A percentile compares a stretch with the other conserved stretches of the same genome.
Conservation (phyloP, 2,113 vertebrate genomes). For the Lates calcarifer region DNA sequence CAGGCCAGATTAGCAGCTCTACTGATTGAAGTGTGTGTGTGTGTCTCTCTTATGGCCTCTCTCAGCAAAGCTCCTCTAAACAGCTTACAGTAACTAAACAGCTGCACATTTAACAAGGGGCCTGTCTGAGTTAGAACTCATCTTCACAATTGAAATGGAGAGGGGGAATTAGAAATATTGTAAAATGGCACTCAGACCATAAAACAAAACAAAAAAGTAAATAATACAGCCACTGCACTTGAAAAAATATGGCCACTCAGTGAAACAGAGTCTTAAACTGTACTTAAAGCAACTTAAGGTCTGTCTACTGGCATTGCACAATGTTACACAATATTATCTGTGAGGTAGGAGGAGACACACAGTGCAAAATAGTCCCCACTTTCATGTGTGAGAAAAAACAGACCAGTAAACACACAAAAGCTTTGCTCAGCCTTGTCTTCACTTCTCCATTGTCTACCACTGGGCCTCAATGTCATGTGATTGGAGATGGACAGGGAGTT, state of each 20-base stretch:
- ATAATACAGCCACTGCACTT: neutral
- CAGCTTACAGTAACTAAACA: conserved; percentile 78
- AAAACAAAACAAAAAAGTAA: neutral
- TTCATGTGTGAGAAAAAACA: no score
- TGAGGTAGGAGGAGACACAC: no score
- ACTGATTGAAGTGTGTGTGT: conserved; percentile 62
- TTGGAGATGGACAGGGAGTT: no score
- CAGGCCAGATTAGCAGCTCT: conserved; percentile 71
- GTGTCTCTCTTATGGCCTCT: conserved; percentile 58
- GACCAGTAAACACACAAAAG: neutral
- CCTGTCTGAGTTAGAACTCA: conserved; percentile 52
- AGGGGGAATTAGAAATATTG: conserved; percentile 43
- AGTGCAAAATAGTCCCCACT: no score
- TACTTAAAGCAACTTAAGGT: no score
- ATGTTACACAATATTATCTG: no score
- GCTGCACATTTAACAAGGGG: conserved; percentile 76
- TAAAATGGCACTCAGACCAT: neutral
- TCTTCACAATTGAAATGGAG: conserved; percentile 54
- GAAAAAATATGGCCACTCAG: neutral
- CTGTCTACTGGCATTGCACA: no score
- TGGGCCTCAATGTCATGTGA: neutral
- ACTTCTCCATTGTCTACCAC: neutral
- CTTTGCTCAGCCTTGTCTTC: neutral
- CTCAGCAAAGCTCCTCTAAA: conserved; percentile 76
- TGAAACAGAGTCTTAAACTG: neutral